phyloP scores from a whole-genome alignment of 2,797 vertebrate species.

The Choloepus didactylus region DNA sequence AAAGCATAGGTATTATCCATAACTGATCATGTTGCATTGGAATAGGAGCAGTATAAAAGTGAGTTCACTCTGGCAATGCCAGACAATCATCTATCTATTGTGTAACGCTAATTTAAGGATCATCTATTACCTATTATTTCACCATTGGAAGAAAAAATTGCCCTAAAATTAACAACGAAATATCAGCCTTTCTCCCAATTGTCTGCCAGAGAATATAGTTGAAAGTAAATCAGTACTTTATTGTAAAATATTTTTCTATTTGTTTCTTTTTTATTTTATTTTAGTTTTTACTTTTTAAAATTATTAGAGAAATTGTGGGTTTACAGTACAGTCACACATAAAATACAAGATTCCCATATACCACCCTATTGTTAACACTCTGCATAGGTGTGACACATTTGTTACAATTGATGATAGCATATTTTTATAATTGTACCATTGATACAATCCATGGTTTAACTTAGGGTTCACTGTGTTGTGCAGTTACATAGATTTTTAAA shows the following conservation, averaged over 20 bases:
- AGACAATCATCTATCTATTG: constrained; percentile 35
- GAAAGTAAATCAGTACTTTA: constrained; percentile 58
- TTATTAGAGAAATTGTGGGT: too few species aligned
- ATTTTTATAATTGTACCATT: too few species aligned
- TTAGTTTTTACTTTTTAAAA: too few species aligned
- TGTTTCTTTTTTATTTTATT: too few species aligned
- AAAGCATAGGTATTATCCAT: neutral
- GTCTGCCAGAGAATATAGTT: constrained; percentile 16
- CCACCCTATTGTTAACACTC: too few species aligned
- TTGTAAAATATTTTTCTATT: neutral
- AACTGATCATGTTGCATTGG: neutral
- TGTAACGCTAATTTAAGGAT: constrained; percentile 22
- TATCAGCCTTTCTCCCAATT: neutral
- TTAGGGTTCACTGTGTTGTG: too few species aligned
- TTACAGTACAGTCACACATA: too few species aligned
- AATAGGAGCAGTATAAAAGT: neutral
- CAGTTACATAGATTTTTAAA: too few species aligned
- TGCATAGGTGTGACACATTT: too few species aligned
- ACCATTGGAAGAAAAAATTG: neutral
- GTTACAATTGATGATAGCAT: too few species aligned
- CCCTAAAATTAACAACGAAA: neutral
- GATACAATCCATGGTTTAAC: too few species aligned
- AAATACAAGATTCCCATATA: too few species aligned
- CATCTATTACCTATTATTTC: neutral
- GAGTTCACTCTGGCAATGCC: neutral